Evolutionary conservation across 2,113 vertebrate species (phyloP).

Genomic region (Corvus moneduloides): DNA sequence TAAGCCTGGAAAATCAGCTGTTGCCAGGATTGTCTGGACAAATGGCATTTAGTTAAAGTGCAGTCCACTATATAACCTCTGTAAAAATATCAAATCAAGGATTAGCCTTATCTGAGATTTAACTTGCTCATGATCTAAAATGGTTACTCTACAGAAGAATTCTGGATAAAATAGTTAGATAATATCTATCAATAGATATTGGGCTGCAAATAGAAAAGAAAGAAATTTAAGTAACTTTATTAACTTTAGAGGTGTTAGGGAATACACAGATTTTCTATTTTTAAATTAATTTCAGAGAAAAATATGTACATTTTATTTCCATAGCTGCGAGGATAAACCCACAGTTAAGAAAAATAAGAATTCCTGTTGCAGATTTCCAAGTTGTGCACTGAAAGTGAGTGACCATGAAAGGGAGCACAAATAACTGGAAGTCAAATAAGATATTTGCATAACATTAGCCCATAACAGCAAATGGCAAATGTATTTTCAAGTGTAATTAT

Average conservation of each 20-base stretch:
- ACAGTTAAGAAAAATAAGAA: neutral
- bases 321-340: neutral
- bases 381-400: neutral
- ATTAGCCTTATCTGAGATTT: slow-evolving; percentile 18
- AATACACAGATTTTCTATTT: neutral
- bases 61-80: neutral
- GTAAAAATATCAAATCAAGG: neutral
- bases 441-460: neutral
- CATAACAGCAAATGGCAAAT: neutral
- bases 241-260: neutral
- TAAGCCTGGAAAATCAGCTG: slow-evolving; percentile 32
- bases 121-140: neutral
- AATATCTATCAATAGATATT: neutral
- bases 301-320: neutral
- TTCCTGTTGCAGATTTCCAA: neutral
- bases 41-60: neutral
- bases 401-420: neutral
- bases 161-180: neutral
- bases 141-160: neutral
- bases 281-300: neutral
- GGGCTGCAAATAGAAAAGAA: neutral
- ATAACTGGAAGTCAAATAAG: neutral
- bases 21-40: neutral
- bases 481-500: neutral
- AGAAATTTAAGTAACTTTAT: neutral